A percentile compares a stretch with the other conserved stretches of the same genome.
phyloP scores from a whole-genome alignment of 2,113 vertebrate genomes.

The Platichthys stellatus region DNA sequence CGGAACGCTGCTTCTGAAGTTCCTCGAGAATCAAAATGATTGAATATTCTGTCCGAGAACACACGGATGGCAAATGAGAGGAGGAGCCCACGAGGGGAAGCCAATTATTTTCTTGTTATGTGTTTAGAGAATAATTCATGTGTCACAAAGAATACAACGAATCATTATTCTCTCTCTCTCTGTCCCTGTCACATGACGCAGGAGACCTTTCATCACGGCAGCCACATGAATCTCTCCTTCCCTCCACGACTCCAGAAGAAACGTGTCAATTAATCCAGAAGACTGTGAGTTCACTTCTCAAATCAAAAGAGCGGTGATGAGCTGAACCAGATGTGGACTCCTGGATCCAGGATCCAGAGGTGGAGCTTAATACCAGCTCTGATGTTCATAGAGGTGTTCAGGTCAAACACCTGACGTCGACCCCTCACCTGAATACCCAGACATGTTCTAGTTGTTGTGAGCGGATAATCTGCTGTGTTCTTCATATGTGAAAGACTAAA shows the following conservation, averaged over 20 bases:
- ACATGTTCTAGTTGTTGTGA: no score
- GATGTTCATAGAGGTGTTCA: no score
- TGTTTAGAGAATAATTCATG: conserved; percentile 65
- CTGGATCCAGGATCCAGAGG: no score
- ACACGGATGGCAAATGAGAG: conserved; percentile 34
- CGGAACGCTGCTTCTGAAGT: conserved; percentile 49
- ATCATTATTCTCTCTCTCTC: conserved; percentile 43
- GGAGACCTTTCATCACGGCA: not conserved
- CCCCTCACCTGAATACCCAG: no score
- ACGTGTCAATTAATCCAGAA: not conserved
- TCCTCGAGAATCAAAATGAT: conserved; percentile 44
- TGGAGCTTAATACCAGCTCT: no score
- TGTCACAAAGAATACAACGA: conserved; percentile 22
- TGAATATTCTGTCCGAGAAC: conserved; percentile 58
- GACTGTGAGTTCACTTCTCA: not conserved
- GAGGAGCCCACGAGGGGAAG: conserved; percentile 12
- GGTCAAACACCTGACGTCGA: no score
- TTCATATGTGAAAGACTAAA: no score
- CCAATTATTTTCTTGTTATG: not conserved
- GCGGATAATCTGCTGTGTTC: no score
- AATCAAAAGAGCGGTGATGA: conserved; percentile 19
- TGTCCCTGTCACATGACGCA: not conserved
- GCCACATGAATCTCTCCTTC: not conserved
- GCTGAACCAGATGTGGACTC: not conserved
- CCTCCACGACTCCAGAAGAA: not conserved